Conservation (phyloP, 2,113 vertebrate genomes). For the Dicentrarchus labrax region DNA sequence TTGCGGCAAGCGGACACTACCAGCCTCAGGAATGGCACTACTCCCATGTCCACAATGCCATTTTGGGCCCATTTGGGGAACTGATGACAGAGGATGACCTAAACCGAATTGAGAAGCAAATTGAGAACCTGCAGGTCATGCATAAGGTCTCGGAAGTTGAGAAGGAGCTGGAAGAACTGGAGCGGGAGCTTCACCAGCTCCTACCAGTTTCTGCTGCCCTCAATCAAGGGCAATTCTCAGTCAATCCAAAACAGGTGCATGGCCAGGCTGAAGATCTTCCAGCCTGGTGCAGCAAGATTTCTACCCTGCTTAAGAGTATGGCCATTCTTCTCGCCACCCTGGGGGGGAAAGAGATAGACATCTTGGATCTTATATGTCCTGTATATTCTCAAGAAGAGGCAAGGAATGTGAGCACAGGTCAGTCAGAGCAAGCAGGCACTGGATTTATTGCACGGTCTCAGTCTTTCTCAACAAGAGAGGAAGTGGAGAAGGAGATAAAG, state of each 20-base stretch:
- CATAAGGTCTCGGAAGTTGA: constrained; percentile 91
- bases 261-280: constrained; percentile 89
- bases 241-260: constrained; percentile 90
- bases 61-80: constrained; percentile 91
- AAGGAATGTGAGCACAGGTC: constrained; percentile 59
- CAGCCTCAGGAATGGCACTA: constrained; percentile 89
- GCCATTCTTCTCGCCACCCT: constrained; percentile 87
- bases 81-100: constrained; percentile 93
- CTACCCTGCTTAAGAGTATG: constrained; percentile 88
- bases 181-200: constrained; percentile 89
- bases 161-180: constrained; percentile 87
- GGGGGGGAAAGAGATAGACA: constrained; percentile 86
- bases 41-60: constrained; percentile 87
- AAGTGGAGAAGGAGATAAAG: constrained; percentile 92
- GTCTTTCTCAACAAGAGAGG: constrained; percentile 91
- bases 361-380: constrained; percentile 83
- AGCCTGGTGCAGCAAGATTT: constrained; percentile 89
- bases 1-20: constrained; percentile 88
- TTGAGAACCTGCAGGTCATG: constrained; percentile 96
- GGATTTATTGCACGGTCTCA: constrained; percentile 88
- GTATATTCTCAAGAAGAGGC: constrained; percentile 67
- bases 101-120: constrained; percentile 92
- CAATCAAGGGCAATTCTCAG: constrained; percentile 85
- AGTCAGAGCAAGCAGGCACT: constrained; percentile 49
- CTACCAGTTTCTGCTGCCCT: constrained; percentile 85